A percentile compares a stretch with the other conserved stretches of the same genome.
These are phyloP conservation scores for Penaeus chinensis DNA, from an alignment of 1,140 invertebrate species.

Conservation along the genomic window DNA sequence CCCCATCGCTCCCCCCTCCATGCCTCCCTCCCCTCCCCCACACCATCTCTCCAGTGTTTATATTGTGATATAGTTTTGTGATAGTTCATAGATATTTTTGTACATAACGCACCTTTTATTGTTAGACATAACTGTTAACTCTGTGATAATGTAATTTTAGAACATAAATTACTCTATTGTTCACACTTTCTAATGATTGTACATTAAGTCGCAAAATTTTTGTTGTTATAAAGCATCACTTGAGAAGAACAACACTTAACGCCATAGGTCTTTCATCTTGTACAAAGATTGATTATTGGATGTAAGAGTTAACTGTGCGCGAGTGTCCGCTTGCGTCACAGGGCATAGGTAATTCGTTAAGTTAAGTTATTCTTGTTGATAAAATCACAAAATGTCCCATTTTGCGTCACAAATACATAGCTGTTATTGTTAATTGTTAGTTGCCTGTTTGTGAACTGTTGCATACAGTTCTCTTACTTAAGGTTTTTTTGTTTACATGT, in stretches of 20 bases:
- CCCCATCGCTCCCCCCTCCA: slow-evolving; percentile 1
- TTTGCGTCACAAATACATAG: too few relatives aligned
- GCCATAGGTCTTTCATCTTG: slow-evolving; percentile 36
- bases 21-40: too few relatives aligned
- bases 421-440: too few relatives aligned
- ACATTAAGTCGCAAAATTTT: background rate
- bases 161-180: background rate
- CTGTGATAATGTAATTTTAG: slow-evolving; percentile 19
- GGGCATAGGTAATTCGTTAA: background rate
- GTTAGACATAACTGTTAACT: background rate
- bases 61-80: slow-evolving; percentile 49
- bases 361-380: too few relatives aligned
- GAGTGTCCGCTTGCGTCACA: background rate
- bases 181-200: background rate
- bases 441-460: slow-evolving; percentile 14
- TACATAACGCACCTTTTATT: slow-evolving; percentile 34
- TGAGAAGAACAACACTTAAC: slow-evolving; percentile 10
- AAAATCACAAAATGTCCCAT: too few relatives aligned
- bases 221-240: background rate
- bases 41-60: background rate
- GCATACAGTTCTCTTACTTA: slow-evolving; percentile 12
- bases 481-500: background rate
- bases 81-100: slow-evolving; percentile 52
- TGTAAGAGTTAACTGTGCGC: background rate
- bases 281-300: slow-evolving; percentile 26